A percentile compares a stretch with the other conserved stretches of the same genome.
Conservation (phyloP, 2,797 vertebrate species). For the Leuciscus waleckii region DNA sequence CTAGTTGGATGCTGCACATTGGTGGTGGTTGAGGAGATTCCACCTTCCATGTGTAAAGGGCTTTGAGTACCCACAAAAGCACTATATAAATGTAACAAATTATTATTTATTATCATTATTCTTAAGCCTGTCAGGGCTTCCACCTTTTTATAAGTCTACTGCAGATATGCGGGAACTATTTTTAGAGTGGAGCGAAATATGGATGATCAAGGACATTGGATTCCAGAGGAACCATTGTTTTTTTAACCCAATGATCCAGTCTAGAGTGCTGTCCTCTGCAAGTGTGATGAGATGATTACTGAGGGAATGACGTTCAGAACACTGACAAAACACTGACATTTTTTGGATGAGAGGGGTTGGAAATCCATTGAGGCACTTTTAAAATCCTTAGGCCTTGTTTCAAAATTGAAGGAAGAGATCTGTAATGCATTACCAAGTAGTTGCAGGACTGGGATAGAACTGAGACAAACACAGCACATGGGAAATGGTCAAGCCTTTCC, state of each 20-base stretch:
- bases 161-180: not conserved
- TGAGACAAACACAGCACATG: not conserved
- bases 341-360: not conserved
- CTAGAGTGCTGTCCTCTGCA: not conserved
- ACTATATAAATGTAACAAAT: too few relatives aligned
- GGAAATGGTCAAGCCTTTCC: not conserved
- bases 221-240: not conserved
- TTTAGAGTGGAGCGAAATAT: not conserved
- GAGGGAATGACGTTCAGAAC: not conserved
- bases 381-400: not conserved
- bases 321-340: not conserved
- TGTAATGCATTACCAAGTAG: not conserved
- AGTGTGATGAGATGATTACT: not conserved
- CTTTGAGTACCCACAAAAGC: too few relatives aligned
- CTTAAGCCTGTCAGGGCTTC: not conserved
- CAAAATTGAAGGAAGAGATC: not conserved
- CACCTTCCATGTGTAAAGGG: too few relatives aligned
- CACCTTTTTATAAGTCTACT: not conserved
- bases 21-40: too few relatives aligned
- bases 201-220: not conserved
- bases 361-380: not conserved
- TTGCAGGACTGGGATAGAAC: not conserved
- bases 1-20: too few relatives aligned
- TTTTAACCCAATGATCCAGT: not conserved
- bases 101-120: too few relatives aligned